phyloP scores from a whole-genome alignment of 2,797 vertebrate species.

The Rhynchonycteris naso region DNA sequence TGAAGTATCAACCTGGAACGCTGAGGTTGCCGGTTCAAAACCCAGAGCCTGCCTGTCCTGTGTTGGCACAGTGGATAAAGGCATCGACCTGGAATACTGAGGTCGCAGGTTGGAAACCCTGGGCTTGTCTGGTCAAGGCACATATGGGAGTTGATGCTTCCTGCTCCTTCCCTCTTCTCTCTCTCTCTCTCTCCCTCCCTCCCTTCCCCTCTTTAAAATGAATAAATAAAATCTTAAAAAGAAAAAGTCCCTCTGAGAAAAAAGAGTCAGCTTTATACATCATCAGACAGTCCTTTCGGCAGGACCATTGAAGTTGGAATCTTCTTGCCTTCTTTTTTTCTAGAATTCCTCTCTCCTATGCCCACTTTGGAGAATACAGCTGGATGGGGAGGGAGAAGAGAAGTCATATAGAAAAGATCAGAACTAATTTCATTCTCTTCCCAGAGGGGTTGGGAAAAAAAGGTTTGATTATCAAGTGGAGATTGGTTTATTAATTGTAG shows the following conservation, averaged over 20 bases:
- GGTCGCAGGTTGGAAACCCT: too few species aligned
- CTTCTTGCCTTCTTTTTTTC: background rate
- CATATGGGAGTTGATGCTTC: too few species aligned
- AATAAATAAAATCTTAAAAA: too few species aligned
- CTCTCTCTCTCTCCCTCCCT: too few species aligned
- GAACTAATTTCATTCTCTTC: background rate
- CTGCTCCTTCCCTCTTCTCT: too few species aligned
- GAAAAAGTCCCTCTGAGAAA: background rate
- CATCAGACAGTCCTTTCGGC: background rate
- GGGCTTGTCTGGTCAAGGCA: too few species aligned
- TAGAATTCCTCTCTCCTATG: background rate
- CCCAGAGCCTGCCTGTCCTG: too few species aligned
- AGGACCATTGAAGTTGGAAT: background rate
- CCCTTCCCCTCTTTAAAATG: too few species aligned
- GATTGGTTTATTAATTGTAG: background rate
- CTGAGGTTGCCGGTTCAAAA: too few species aligned
- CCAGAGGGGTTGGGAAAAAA: background rate
- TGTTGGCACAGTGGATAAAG: too few species aligned
- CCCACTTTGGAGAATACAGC: background rate
- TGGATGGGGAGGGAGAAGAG: background rate
- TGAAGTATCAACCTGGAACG: too few species aligned
- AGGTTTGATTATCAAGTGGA: background rate
- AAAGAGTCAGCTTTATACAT: background rate
- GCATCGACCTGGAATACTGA: too few species aligned
- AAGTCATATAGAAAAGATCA: background rate